Conservation (phyloP, 2,888 invertebrate genomes). For the Spialia ferax region DNA sequence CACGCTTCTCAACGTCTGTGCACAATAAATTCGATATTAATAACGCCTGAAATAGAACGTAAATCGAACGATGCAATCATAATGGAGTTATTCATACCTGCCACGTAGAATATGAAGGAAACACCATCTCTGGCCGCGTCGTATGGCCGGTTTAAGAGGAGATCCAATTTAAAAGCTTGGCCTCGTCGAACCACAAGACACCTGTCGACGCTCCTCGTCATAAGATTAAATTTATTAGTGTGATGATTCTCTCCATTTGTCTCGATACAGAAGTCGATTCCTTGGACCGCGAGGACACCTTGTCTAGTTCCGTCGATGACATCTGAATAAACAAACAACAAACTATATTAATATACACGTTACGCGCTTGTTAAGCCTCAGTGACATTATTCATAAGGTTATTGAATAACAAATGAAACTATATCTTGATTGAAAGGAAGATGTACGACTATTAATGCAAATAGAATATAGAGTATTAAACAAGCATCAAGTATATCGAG, state of each 20-base stretch:
- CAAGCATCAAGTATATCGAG: no score
- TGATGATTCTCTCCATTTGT: slow-evolving; percentile 92
- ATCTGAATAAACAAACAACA: slow-evolving; percentile 66
- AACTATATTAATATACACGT: slow-evolving; percentile 23
- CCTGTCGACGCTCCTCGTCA: slow-evolving; percentile 86
- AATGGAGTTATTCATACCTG: slow-evolving; percentile 77
- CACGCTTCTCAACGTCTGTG: slow-evolving; percentile 91
- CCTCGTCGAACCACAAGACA: slow-evolving; percentile 94
- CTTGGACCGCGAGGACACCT: slow-evolving; percentile 89
- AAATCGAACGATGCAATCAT: slow-evolving; percentile 35
- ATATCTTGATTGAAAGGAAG: background rate
- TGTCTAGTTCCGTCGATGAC: slow-evolving; percentile 78
- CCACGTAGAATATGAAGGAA: slow-evolving; percentile 93
- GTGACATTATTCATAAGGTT: slow-evolving; percentile 9
- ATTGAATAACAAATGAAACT: slow-evolving; percentile 3
- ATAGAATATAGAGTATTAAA: no score
- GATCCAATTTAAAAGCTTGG: slow-evolving; percentile 91
- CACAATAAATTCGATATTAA: slow-evolving; percentile 48
- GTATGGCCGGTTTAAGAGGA: slow-evolving; percentile 92
- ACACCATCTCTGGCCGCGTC: slow-evolving; percentile 91
- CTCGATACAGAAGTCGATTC: slow-evolving; percentile 90
- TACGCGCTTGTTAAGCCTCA: slow-evolving; percentile 20
- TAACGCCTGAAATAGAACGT: slow-evolving; percentile 45
- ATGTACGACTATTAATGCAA: no score
- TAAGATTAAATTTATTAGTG: slow-evolving; percentile 92